Percentiles rank a stretch among this genome's conserved stretches.
phyloP scores from a whole-genome alignment of 1,140 invertebrate species.

The Polypedilum pembai region DNA sequence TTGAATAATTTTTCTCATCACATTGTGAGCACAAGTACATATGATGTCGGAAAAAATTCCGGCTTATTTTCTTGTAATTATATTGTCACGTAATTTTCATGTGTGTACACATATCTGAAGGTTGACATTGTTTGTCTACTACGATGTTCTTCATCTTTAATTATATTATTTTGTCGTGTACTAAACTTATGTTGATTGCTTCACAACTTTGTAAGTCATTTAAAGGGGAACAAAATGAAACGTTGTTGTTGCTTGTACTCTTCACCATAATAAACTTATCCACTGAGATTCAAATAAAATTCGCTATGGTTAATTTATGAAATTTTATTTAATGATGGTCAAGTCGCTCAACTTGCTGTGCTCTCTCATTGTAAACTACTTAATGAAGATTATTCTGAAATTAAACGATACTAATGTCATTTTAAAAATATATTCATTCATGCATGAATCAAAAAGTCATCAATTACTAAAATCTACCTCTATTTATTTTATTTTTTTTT shows the following conservation, averaged over 20 bases:
- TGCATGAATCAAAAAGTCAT: not conserved
- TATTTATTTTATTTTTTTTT: not conserved
- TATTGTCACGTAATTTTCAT: not conserved
- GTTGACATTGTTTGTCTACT: not conserved
- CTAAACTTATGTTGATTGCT: not conserved
- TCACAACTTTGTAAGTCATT: not conserved
- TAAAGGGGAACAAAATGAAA: not conserved
- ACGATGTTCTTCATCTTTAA: not conserved
- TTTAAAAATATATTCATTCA: slow-evolving; percentile 5
- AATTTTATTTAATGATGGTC: too few species aligned
- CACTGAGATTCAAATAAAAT: slow-evolving; percentile 5
- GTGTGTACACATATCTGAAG: not conserved
- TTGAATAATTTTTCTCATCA: not conserved
- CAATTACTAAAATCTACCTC: not conserved
- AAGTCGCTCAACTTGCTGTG: too few species aligned
- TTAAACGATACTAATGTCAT: slow-evolving; percentile 11
- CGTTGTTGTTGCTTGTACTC: not conserved
- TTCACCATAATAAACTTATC: not conserved
- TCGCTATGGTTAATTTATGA: not conserved
- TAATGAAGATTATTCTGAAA: not conserved
- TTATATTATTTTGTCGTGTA: not conserved
- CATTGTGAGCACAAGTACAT: not conserved
- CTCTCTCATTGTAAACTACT: not conserved
- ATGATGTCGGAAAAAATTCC: not conserved
- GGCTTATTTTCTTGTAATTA: not conserved